Evolutionary conservation across 2,888 invertebrate species (phyloP), one percentile per base, ranked within the genome.

Genomic region (Xanthorhoe designata): DNA sequence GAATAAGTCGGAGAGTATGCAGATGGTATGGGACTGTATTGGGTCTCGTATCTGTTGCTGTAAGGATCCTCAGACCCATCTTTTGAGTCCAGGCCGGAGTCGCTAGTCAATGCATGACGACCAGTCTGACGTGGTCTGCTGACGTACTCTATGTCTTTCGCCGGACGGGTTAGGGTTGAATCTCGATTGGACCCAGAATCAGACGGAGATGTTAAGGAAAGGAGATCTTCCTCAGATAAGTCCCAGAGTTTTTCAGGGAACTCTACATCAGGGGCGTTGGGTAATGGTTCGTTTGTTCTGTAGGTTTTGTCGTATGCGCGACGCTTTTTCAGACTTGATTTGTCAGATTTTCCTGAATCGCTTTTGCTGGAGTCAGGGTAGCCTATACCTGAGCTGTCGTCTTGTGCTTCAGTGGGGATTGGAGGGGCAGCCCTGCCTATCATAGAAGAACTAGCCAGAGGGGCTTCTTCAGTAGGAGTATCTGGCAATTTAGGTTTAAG

Each of bases 241-340:
- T 97, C 97, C 96, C 96, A 96, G 68, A 95, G 95, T 87, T 97
- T 97, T 73, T 96, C 96, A 75, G 97, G 97, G 89, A 97, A 97
- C 68, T 97, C 96, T 76, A 96, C 94, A 70, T 96, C 94, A 49
- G 98, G 97, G 80, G 95, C 95, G 73, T 95, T 94, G 0, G 95
- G 94, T 73, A 98, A 88, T 59, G 98, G 98, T 90, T 98, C 98
- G 82, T 97, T 94, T 9, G 98, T 98, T 74, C 96, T 94, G 86
- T 98, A 98, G 59, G 96, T 95, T 87, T 95, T 96, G 82, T 98
- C 98, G 85, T 97, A 98, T 75, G 94, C 95, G 74, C 96, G 94
- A 76, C 95, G 94, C 85, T 96, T 96, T 89, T 95, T 96, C 53
- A 80, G 67, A 49, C 72, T 75, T 7, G 94, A 92, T 75, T 94